phyloP scores from a whole-genome alignment of 2,888 invertebrate genomes.

The Vannuccia rotundouncinata region DNA sequence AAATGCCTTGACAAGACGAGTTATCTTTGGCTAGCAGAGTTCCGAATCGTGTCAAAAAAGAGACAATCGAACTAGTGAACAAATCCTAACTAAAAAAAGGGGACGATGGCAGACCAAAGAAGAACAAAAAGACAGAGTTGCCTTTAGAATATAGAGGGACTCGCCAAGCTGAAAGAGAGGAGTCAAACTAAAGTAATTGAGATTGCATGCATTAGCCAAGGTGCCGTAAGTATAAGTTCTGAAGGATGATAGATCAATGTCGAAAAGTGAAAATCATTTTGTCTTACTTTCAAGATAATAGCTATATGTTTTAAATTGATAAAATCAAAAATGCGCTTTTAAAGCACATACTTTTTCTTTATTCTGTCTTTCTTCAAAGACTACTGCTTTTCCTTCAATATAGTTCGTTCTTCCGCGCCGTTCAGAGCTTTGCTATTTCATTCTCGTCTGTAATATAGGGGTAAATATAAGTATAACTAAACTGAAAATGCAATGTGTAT shows the following conservation, averaged over 20 bases:
- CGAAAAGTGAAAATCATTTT: conserved; percentile 20
- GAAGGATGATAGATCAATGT: conserved; percentile 1
- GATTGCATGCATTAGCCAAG: background rate
- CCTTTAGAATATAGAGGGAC: background rate
- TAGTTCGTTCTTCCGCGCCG: no score
- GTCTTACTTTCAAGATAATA: conserved; percentile 16
- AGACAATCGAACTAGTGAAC: background rate
- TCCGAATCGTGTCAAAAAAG: conserved; percentile 9
- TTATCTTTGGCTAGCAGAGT: conserved; percentile 22
- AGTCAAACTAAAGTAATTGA: background rate
- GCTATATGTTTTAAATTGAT: conserved; percentile 10
- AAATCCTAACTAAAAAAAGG: background rate
- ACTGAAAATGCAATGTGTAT: no score
- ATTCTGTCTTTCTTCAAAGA: background rate
- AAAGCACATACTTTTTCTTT: background rate
- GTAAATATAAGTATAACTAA: no score
- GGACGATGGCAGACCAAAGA: background rate
- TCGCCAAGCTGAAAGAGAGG: background rate
- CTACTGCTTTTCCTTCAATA: no score
- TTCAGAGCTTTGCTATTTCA: no score
- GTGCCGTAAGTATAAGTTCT: background rate
- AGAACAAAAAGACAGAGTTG: background rate
- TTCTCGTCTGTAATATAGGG: no score
- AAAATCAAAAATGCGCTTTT: conserved; percentile 15
- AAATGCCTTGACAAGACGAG: conserved; percentile 3